These are phyloP conservation scores for Mugil cephalus DNA, from an alignment of 2,113 vertebrate genomes.

Conservation along the genomic window DNA sequence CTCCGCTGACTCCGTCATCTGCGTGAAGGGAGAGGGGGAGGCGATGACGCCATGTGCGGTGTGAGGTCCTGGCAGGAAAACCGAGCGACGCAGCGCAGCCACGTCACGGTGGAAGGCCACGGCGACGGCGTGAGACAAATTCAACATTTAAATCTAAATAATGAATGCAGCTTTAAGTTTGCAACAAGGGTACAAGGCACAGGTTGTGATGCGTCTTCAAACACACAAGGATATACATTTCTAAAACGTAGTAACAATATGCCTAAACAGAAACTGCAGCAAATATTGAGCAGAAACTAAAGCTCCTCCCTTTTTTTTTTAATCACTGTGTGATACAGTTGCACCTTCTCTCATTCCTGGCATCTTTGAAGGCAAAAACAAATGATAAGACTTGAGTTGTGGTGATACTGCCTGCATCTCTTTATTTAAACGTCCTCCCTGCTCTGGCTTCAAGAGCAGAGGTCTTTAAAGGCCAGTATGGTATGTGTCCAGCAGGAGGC, in stretches of 20 bases:
- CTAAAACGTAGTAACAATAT: neutral
- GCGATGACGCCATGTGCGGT: constrained; percentile 31
- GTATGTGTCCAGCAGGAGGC: constrained; percentile 38
- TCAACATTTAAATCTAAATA: constrained; percentile 9
- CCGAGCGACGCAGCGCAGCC: constrained; percentile 1
- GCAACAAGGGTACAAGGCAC: neutral
- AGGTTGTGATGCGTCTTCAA: no score
- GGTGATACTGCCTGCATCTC: neutral
- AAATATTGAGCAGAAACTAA: no score
- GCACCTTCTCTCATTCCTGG: neutral
- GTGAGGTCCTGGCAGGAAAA: constrained; percentile 34
- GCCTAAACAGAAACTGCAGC: neutral
- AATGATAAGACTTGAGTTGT: neutral
- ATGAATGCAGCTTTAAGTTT: neutral
- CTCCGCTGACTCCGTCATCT: neutral
- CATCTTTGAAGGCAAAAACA: neutral
- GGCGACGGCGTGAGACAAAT: constrained; percentile 24
- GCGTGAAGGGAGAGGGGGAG: constrained; percentile 11
- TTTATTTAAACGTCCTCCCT: neutral
- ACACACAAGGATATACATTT: neutral
- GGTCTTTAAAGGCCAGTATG: neutral
- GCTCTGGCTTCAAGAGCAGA: neutral
- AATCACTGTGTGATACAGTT: neutral
- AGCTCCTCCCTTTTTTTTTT: no score
- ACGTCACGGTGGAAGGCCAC: constrained; percentile 1